These are phyloP conservation scores for Ethmia dodecea DNA, from an alignment of 2,888 invertebrate species.

Conservation along the genomic window DNA sequence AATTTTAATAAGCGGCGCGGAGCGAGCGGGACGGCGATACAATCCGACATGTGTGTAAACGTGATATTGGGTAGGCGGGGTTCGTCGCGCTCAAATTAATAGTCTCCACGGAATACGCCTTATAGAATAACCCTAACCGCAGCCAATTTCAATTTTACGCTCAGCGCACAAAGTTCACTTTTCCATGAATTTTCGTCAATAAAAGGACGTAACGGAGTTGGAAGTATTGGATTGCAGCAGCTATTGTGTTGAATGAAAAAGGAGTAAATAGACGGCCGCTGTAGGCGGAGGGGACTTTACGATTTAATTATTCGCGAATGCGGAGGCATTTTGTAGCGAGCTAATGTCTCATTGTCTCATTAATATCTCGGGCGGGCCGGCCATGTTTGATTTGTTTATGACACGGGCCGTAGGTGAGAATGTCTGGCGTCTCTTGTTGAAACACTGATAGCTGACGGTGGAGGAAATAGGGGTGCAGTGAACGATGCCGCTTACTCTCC, in stretches of 20 bases:
- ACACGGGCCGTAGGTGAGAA: slow-evolving; percentile 60
- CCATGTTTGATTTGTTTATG: slow-evolving; percentile 78
- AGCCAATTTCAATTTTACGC: slow-evolving; percentile 28
- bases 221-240: slow-evolving; percentile 64
- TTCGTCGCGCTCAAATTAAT: slow-evolving; percentile 76
- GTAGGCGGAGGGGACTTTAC: slow-evolving; percentile 77
- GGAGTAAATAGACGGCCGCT: slow-evolving; percentile 74
- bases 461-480: slow-evolving; percentile 32
- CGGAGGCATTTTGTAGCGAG: slow-evolving; percentile 77
- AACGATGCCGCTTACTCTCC: slow-evolving; percentile 18
- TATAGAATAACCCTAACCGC: slow-evolving; percentile 33
- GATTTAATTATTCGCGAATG: slow-evolving; percentile 78
- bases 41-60: slow-evolving; percentile 69
- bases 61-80: slow-evolving; percentile 73
- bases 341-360: slow-evolving; percentile 78
- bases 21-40: slow-evolving; percentile 65
- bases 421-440: slow-evolving; percentile 36
- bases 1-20: slow-evolving; percentile 77
- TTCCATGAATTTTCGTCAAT: slow-evolving; percentile 20
- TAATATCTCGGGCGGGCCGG: slow-evolving; percentile 72
- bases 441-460: slow-evolving; percentile 27
- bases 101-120: slow-evolving; percentile 67
- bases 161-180: slow-evolving; percentile 22
- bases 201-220: slow-evolving; percentile 50
- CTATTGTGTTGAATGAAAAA: slow-evolving; percentile 78